Conservation (phyloP, 2,113 vertebrate genomes). For the Xiphophorus hellerii region DNA sequence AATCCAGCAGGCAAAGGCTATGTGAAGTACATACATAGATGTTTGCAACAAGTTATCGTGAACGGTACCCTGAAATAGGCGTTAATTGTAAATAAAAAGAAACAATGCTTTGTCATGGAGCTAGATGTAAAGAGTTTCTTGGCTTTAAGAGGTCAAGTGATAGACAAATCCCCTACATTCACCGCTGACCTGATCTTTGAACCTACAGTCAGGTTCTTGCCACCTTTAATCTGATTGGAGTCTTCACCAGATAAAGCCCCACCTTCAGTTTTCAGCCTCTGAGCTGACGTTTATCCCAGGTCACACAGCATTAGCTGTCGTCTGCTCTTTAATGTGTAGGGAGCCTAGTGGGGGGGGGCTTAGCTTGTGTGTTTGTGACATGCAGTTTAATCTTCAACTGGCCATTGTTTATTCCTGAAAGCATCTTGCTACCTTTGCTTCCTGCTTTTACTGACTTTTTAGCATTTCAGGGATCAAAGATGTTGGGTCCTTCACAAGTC, state of each 20-base stretch:
- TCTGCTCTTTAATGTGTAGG: constrained; percentile 60
- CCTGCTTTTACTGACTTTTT: constrained; percentile 2
- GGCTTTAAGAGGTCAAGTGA: constrained; percentile 26
- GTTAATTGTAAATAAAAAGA: background rate
- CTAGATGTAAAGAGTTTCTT: background rate
- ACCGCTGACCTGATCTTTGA: constrained; percentile 46
- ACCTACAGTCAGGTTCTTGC: constrained; percentile 19
- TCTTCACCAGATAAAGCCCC: constrained; percentile 56
- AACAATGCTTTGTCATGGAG: background rate
- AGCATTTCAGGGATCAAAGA: constrained; percentile 32
- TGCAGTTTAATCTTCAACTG: constrained; percentile 7
- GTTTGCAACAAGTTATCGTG: background rate
- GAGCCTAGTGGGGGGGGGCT: background rate
- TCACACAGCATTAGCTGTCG: constrained; percentile 57
- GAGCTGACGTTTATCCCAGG: constrained; percentile 67
- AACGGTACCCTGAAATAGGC: background rate
- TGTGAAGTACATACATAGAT: constrained; percentile 11
- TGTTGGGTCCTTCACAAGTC: constrained; percentile 33
- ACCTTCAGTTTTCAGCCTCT: constrained; percentile 61
- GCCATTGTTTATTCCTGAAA: constrained; percentile 18
- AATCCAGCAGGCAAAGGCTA: constrained; percentile 44
- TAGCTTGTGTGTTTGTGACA: constrained; percentile 3
- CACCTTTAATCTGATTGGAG: constrained; percentile 52
- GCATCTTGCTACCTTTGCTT: background rate
- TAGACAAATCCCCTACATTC: constrained; percentile 57